Evolutionary conservation across 2,797 vertebrate species (phyloP), one percentile per base, ranked within the genome.

Genomic region (Halcyon chelicuti): DNA sequence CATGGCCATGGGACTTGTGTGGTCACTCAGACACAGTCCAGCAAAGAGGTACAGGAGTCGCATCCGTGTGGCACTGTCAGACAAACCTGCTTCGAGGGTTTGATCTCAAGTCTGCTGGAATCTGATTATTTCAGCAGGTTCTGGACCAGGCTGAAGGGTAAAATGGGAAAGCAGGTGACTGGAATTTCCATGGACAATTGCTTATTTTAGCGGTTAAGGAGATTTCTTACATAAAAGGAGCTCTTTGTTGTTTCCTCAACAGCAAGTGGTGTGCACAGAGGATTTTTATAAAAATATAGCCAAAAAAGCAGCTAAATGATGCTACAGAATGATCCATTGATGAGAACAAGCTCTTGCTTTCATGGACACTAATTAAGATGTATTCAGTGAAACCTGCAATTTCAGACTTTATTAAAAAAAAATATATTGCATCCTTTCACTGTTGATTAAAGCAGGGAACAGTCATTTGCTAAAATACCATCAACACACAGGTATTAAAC

Each of bases 331-430:
- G 52, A 91, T 33, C 70, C 79, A 82, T 31, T 88, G 82, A 88
- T 44, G 40, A 93, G 66, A 94, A 93, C 31, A 93, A 83, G 40
- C 33, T 92, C 60, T 47, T 65, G 74, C 60, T 92, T 95, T 96
- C 88, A 85, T 3, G 67, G 54, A 46, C 66, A 49, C 75, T 76
- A 91, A 89, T 81, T 88, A 88, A 93, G 42, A 90, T 60, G 42
- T 66, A 39, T 54, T 93, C 70, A 90, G 70, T 81, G 66, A 93
- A 91, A 86, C n/a, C 26, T 46, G 33, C 76, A 81, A 83, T 4
- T 46, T 33, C 15, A 70, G 37, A 52, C 29, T 82, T 65, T 0
- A 58, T 57, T 57, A 86, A n/a, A 8, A 16, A 60, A 57, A 90
- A 14, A 62, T 61, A 90, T 37, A 11, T 8, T 29, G 2, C 44